phyloP scores from a whole-genome alignment of 2,113 vertebrate species.

The Trachemys scripta region DNA sequence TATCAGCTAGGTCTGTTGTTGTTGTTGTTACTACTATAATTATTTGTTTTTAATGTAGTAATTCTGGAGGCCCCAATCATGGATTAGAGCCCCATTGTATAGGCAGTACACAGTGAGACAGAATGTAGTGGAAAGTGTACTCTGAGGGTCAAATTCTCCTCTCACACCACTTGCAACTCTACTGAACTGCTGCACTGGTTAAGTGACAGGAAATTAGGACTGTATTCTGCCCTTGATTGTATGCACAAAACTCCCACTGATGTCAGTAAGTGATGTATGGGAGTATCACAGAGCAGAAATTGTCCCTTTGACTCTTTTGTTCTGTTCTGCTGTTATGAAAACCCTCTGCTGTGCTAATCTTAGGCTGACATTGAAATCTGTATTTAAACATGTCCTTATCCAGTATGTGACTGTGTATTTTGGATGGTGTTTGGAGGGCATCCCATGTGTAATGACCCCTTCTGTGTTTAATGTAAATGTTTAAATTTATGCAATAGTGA shows the following conservation, averaged over 20 bases:
- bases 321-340: not conserved
- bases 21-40: not conserved
- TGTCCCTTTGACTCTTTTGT: not conserved
- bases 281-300: not conserved
- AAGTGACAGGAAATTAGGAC: not conserved
- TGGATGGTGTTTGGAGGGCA: not conserved
- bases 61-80: not conserved
- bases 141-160: not conserved
- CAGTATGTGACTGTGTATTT: not conserved
- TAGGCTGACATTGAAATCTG: not conserved
- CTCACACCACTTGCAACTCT: not conserved
- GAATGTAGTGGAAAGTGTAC: not conserved
- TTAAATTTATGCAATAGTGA: not conserved
- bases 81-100: not conserved
- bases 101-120: not conserved
- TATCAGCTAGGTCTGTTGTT: not conserved
- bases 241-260: not conserved
- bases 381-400: conserved; percentile 5
- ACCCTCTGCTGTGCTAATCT: not conserved
- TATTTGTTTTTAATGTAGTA: not conserved
- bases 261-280: not conserved
- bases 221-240: not conserved
- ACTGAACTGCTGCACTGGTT: not conserved
- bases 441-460: not conserved
- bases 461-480: not conserved